Evolutionary conservation across 2,888 invertebrate species (phyloP).

Genomic region (Callosobruchus maculatus): DNA sequence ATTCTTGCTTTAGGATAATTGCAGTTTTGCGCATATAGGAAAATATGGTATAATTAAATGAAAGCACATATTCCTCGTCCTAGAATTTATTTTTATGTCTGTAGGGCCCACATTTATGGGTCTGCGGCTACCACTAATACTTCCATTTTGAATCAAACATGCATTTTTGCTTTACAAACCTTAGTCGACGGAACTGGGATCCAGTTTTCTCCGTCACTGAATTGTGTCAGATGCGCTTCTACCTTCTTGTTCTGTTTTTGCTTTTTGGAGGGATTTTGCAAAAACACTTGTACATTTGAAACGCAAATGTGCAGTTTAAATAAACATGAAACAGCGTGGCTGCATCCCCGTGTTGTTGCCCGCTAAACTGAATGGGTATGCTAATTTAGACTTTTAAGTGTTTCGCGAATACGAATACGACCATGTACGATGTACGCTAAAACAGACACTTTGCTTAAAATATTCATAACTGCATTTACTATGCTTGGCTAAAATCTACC

Average conservation of each 20-base stretch:
- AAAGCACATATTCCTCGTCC: no score
- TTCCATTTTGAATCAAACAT: no score
- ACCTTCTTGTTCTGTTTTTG: background rate
- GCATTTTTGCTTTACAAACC: no score
- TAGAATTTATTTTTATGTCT: no score
- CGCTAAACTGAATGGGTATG: background rate
- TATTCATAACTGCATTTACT: background rate
- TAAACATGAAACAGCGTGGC: background rate
- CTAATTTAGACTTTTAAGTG: background rate
- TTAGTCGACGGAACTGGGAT: no score
- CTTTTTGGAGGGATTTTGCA: background rate
- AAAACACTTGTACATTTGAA: background rate
- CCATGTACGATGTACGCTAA: background rate
- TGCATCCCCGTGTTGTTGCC: background rate
- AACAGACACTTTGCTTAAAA: background rate
- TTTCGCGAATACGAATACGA: no score
- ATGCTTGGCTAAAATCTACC: background rate
- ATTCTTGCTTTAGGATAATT: no score
- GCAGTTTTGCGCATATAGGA: no score
- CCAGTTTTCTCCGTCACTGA: background rate
- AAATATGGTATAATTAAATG: no score
- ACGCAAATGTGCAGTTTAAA: background rate
- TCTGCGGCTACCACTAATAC: no score
- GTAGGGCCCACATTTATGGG: no score
- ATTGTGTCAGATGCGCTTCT: background rate